A percentile compares a stretch with the other conserved stretches of the same genome.
These are phyloP conservation scores for Brienomyrus brachyistius DNA, from an alignment of 2,113 vertebrate species.

Conservation along the genomic window DNA sequence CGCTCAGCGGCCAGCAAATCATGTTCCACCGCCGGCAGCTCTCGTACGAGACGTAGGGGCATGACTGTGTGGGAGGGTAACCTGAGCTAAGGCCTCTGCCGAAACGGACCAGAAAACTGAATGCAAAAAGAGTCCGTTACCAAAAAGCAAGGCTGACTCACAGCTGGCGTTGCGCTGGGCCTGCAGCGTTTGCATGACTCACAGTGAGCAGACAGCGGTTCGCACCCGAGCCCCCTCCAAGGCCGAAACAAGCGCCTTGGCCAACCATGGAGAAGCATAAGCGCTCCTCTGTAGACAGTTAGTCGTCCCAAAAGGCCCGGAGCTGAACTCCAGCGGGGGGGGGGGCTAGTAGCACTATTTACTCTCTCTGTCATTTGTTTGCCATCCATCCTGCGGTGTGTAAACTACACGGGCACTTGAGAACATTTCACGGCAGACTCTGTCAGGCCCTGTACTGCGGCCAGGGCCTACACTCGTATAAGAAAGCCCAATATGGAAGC, in stretches of 20 bases:
- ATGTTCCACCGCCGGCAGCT: no score
- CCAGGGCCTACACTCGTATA: not conserved
- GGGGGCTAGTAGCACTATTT: not conserved
- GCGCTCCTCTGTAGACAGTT: not conserved
- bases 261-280: not conserved
- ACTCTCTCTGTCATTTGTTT: conserved; percentile 9
- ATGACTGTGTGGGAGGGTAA: not conserved
- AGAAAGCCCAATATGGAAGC: conserved; percentile 15
- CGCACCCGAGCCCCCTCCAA: not conserved
- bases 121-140: not conserved
- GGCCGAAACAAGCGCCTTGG: not conserved
- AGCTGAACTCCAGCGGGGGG: not conserved
- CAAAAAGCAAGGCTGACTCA: not conserved
- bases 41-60: not conserved
- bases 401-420: not conserved
- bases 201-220: not conserved
- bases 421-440: conserved; percentile 1
- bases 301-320: not conserved
- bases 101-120: not conserved
- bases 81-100: not conserved
- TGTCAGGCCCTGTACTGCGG: not conserved
- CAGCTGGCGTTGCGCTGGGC: not conserved
- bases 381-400: not conserved
- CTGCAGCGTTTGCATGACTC: not conserved
- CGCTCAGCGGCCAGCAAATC: no score